Base-by-base conservation (phyloP, 2,797 vertebrate genomes). In the Thripadectes ignobilis region DNA sequence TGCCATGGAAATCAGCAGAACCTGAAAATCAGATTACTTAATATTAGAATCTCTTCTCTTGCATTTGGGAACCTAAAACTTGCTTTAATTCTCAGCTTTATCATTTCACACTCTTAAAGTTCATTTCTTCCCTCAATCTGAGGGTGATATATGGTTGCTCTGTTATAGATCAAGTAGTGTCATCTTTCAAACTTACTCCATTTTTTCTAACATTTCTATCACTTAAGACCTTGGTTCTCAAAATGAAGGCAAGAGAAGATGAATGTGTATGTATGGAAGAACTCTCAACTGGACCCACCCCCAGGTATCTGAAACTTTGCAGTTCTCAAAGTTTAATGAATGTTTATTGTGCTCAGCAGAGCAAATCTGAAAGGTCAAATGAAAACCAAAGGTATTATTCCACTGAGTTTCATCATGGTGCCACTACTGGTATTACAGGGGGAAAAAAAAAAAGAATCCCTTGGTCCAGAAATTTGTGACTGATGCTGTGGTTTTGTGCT, bases 131-230 rank as follows among this genome's bases (percentile, higher is more conserved):
- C 52, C 55, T 90, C 82, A 82, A 6, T 93, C 73, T 79, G 63
- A 90, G 21, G 30, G 52, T 94, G 91, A 97, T 97, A 94, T 95
- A 95, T 96, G 88, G 55, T 90, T 66, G 48, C 89, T 75, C 8
- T 81, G 63, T 84, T 88, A 49, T 4, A 81, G 66, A 95, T 66
- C 54, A 89, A 43, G 72, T 57, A 88, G 72, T 92, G 96, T 91
- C 86, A 93, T 91, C 87, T 96, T 88, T 96, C 95, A 94, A 63
- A 92, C 79, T 89, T 76, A 61, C 57, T 89, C 66, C 49, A 75
- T 78, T 94, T 92, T 77, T 69, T 78, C 43, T 59, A 89, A 82
- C 75, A 54, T 67, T 95, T 94, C 88, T 92, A 88, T 92, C 89
- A 94, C 73, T 93, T 92, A 93, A n/a, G 71, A 78, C 79, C 74